phyloP scores from a whole-genome alignment of 2,113 vertebrate genomes.

The Canis aureus region DNA sequence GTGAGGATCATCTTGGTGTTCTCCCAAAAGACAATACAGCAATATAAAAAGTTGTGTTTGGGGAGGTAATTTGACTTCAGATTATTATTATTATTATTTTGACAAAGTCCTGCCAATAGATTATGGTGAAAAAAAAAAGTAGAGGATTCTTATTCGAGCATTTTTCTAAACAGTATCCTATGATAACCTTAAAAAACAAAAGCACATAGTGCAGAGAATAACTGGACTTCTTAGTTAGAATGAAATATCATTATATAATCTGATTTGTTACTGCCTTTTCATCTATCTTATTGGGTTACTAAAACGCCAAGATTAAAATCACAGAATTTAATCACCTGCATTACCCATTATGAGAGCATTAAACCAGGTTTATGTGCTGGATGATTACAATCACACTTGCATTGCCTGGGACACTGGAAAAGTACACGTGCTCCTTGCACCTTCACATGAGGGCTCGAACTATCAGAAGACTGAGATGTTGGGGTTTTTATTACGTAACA shows the following conservation, averaged over 20 bases:
- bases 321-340: constrained; percentile 93
- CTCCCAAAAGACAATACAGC: constrained; percentile 12
- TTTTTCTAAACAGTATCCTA: constrained; percentile 81
- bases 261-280: constrained; percentile 91
- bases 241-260: constrained; percentile 88
- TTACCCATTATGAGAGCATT: constrained; percentile 77
- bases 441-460: background rate
- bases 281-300: constrained; percentile 96
- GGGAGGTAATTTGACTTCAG: constrained; percentile 4
- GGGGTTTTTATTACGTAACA: background rate
- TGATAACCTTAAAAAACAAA: constrained; percentile 83
- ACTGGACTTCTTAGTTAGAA: constrained; percentile 82
- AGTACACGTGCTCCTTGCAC: background rate
- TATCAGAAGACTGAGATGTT: background rate
- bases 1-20: background rate
- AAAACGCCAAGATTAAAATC: constrained; percentile 92
- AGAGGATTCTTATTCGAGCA: constrained; percentile 81
- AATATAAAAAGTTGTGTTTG: background rate
- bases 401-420: background rate
- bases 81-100: constrained; percentile 13
- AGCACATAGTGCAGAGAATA: constrained; percentile 83
- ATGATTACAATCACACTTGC: constrained; percentile 65
- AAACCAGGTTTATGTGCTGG: constrained; percentile 64
- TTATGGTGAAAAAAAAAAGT: constrained; percentile 74
- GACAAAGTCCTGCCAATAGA: constrained; percentile 52